phyloP scores from a whole-genome alignment of 2,113 vertebrate species.

The Thunnus maccoyii region DNA sequence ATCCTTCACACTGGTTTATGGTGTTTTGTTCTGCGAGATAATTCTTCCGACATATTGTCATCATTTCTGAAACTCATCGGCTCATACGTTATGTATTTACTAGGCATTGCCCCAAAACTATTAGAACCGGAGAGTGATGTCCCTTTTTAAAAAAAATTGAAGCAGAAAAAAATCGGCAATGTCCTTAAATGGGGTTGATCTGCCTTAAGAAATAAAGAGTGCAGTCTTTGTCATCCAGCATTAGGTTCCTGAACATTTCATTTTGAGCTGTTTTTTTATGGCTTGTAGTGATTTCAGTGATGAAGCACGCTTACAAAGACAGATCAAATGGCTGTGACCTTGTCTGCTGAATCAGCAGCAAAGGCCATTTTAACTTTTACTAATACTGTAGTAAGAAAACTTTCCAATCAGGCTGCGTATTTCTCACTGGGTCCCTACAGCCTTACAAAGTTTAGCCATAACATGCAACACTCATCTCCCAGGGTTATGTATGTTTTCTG shows the following conservation, averaged over 20 bases:
- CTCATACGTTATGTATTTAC: slow-evolving; percentile 3
- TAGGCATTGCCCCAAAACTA: not conserved
- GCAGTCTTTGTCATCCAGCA: not conserved
- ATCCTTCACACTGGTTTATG: slow-evolving; percentile 59
- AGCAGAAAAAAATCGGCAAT: not conserved
- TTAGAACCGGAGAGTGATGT: slow-evolving; percentile 12
- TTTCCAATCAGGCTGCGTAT: no score
- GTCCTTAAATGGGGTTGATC: slow-evolving; percentile 12
- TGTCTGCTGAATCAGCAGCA: not conserved
- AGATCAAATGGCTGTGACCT: not conserved
- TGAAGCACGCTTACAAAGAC: not conserved
- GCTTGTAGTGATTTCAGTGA: not conserved
- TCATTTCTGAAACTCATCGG: slow-evolving; percentile 3
- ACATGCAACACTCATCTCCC: not conserved
- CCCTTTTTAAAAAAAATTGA: not conserved
- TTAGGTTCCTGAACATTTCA: not conserved
- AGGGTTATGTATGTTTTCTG: no score
- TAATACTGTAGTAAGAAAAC: no score
- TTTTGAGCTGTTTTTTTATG: not conserved
- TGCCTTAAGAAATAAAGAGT: not conserved
- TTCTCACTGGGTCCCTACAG: no score
- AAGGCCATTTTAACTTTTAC: no score
- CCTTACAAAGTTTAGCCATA: no score
- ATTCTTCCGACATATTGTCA: slow-evolving; percentile 45
- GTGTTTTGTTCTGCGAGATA: slow-evolving; percentile 32